Percentiles rank a stretch among this genome's conserved stretches.
Evolutionary conservation across 2,113 vertebrate species (phyloP).

Genomic region (Trinectes maculatus): DNA sequence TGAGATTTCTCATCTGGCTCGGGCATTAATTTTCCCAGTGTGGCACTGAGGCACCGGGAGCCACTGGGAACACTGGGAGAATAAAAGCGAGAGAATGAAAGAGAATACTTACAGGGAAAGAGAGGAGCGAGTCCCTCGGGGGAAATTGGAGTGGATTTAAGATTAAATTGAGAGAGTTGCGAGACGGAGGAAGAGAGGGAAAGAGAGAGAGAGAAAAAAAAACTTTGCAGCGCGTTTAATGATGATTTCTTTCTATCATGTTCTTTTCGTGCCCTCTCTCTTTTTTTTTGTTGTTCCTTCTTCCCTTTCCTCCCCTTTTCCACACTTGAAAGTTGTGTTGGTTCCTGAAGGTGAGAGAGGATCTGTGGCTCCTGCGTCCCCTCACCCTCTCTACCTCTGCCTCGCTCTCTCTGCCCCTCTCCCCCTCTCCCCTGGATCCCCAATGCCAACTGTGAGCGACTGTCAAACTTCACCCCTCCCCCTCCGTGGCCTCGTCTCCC

Average conservation of each 20-base stretch:
- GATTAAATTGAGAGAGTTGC: slow-evolving; percentile 76
- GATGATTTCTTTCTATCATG: slow-evolving; percentile 72
- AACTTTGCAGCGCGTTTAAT: slow-evolving; percentile 74
- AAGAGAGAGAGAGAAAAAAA: slow-evolving; percentile 53
- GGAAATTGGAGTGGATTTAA: slow-evolving; percentile 72
- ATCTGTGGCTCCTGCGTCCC: slow-evolving; percentile 58
- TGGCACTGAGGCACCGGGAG: slow-evolving; percentile 36
- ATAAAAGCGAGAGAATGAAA: slow-evolving; percentile 68
- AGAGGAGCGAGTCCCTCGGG: slow-evolving; percentile 66
- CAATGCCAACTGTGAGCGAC: slow-evolving; percentile 82
- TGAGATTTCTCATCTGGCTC: slow-evolving; percentile 52
- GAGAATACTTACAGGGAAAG: slow-evolving; percentile 80
- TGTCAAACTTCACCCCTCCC: slow-evolving; percentile 74
- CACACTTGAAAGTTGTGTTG: slow-evolving; percentile 33
- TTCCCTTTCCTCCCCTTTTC: slow-evolving; percentile 1
- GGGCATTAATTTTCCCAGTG: slow-evolving; percentile 41
- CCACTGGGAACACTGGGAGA: slow-evolving; percentile 56
- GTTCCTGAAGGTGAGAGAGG: slow-evolving; percentile 58
- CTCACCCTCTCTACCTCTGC: slow-evolving; percentile 66
- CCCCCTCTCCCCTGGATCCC: slow-evolving; percentile 66
- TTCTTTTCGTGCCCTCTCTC: slow-evolving; percentile 65
- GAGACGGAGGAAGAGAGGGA: slow-evolving; percentile 67
- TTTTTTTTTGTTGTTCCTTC: not conserved
- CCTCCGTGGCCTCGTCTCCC: slow-evolving; percentile 34
- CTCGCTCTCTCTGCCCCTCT: slow-evolving; percentile 68